Percentiles rank a stretch among this genome's conserved stretches.
phyloP scores from a whole-genome alignment of 2,797 vertebrate genomes.

The Artibeus lituratus region DNA sequence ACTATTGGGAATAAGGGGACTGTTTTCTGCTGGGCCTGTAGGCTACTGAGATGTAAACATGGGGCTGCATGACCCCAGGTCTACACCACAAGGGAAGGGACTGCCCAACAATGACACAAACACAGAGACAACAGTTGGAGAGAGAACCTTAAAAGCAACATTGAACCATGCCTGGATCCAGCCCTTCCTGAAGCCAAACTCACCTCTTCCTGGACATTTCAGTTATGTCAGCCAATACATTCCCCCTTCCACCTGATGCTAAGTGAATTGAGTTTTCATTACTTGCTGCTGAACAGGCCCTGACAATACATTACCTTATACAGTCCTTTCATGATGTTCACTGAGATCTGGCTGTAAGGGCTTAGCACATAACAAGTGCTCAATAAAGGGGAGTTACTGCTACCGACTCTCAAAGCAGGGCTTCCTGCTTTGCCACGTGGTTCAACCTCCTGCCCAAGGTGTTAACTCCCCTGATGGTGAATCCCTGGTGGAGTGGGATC shows the following conservation, averaged over 20 bases:
- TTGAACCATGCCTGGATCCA: constrained; percentile 21
- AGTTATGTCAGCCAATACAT: not conserved
- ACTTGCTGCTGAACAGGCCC: not conserved
- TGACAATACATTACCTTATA: not conserved
- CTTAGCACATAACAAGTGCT: not conserved
- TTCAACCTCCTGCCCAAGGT: not conserved
- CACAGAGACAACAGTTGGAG: not conserved
- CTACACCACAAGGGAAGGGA: not conserved
- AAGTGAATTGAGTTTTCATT: not conserved
- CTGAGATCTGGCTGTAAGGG: not conserved
- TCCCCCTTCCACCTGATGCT: not conserved
- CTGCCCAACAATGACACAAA: not conserved
- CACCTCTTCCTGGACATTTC: not conserved
- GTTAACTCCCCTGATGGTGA: not conserved
- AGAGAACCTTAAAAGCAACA: not conserved
- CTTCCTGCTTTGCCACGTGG: not conserved
- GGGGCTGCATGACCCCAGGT: not conserved
- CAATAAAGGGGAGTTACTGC: not conserved
- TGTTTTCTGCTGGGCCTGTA: not conserved
- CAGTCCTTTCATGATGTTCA: not conserved
- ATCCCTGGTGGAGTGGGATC: not conserved
- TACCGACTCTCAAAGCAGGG: not conserved
- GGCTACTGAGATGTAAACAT: not conserved
- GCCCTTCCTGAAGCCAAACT: not conserved
- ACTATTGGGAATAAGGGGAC: not conserved